Percentiles rank a stretch among this genome's conserved stretches.
phyloP scores from a whole-genome alignment of 2,888 invertebrate species.

The Boloria euphrosyne region DNA sequence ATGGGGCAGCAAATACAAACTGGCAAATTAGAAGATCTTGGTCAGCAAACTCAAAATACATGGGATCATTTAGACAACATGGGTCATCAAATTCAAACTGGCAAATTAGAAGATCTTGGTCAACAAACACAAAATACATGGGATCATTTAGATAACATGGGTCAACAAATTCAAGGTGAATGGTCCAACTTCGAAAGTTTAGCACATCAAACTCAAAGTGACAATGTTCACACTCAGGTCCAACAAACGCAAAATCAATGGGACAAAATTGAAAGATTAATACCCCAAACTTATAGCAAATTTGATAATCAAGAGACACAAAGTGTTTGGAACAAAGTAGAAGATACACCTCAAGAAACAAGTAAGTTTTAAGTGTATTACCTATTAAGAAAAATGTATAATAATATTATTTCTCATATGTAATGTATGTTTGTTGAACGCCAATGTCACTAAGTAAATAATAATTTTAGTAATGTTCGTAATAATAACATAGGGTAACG shows the following conservation, averaged over 20 bases:
- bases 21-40: constrained; percentile 43
- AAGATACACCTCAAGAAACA: constrained; percentile 44
- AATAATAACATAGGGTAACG: too few species aligned
- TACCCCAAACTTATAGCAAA: constrained; percentile 44
- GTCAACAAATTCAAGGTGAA: constrained; percentile 46
- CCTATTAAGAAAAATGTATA: constrained; percentile 39
- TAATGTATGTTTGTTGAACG: constrained; percentile 3
- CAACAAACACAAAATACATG: constrained; percentile 42
- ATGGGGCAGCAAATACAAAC: constrained; percentile 45
- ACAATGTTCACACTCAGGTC: constrained; percentile 39
- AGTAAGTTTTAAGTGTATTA: constrained; percentile 45
- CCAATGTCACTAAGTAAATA: too few species aligned
- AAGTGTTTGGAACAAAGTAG: constrained; percentile 39
- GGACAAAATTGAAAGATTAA: constrained; percentile 43
- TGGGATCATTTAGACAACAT: constrained; percentile 43
- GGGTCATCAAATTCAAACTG: constrained; percentile 42
- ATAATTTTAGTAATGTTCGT: too few species aligned
- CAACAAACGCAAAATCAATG: constrained; percentile 44
- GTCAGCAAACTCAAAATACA: constrained; percentile 45
- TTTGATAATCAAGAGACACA: constrained; percentile 44
- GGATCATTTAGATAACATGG: constrained; percentile 34
- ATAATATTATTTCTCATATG: not conserved
- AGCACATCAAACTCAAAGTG: constrained; percentile 45
- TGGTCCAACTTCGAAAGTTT: constrained; percentile 43
- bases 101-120: constrained; percentile 38